Evolutionary conservation across 2,113 vertebrate genomes (phyloP), one percentile per base, ranked within the genome.

Genomic region (Limanda limanda): DNA sequence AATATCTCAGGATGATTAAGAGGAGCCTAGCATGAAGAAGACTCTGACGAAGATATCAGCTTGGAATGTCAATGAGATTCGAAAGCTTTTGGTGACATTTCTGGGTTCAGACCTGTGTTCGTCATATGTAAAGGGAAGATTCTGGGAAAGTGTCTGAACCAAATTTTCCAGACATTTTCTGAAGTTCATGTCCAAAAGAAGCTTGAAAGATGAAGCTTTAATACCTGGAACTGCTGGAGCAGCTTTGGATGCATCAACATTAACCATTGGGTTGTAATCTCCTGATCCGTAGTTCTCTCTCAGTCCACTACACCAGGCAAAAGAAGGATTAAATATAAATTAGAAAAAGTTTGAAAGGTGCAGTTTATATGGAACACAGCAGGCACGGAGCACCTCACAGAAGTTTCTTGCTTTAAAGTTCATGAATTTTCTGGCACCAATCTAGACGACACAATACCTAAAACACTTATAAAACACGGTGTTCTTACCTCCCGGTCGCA

Each of bases 221-320:
- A 40, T 90, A 96, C 96, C 95, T 93, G 95, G 94, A 17, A 94
- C 94, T 71, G 71, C 81, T 6, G 91, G 59, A 65, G 20, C 56
- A 35, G 86, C 88, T 61, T 85, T 93, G 71, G 87, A 59, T 7
- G 25, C 40, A 18, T 27, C 47, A 13, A 5, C 25, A 15, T 4
- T 11, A 21, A 8, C 92, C 18, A 85, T 74, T 15, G 5, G 24
- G 9, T 18, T 31, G 1, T 24, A 60, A 13, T 15, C 52, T 20
- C 24, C 12, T 5, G 55, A 23, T 25, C 52, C 60, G 14, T 51
- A 21, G 51, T 20, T 54, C 51, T 54, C 51, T 54, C 3, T 54
- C 51, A 9, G 51, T 54, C 18, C 20, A 54, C 81, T 83, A 55
- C n/a, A 61, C 1, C 37, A 56, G 15, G 21, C 31, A 4, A 74